Conservation (phyloP, 1,140 invertebrate genomes). For the Solenopsis invicta region DNA sequence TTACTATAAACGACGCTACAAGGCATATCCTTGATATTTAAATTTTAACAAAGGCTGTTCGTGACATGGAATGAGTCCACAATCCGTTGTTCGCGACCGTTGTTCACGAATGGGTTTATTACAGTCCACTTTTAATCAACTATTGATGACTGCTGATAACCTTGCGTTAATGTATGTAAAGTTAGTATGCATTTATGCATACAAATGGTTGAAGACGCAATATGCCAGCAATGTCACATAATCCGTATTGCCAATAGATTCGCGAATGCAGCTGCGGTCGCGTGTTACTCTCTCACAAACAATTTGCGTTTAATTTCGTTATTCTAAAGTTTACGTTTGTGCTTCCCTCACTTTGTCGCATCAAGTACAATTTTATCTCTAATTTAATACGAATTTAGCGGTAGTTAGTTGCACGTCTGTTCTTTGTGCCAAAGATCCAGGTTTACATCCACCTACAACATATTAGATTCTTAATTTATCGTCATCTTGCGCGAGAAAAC, state of each 20-base stretch:
- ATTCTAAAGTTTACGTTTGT: neutral
- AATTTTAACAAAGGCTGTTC: neutral
- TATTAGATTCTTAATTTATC: no score
- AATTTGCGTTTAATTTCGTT: neutral
- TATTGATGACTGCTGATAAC: constrained; percentile 28
- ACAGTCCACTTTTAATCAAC: constrained; percentile 12
- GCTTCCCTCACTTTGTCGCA: no score
- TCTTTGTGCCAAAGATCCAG: no score
- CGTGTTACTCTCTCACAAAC: neutral
- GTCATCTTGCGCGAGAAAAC: no score
- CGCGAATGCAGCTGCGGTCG: neutral
- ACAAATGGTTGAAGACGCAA: constrained; percentile 3
- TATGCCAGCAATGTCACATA: constrained; percentile 7
- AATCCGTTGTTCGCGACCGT: neutral
- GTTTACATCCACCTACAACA: no score
- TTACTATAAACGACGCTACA: neutral
- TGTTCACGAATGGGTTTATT: constrained; percentile 6
- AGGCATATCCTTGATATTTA: constrained; percentile 36
- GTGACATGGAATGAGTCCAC: neutral
- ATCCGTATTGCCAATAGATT: constrained; percentile 11
- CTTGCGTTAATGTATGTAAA: constrained; percentile 31
- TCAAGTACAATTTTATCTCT: no score
- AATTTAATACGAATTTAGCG: no score
- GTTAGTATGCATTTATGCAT: constrained; percentile 21
- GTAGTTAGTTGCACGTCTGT: no score